phyloP scores from a whole-genome alignment of 1,140 invertebrate genomes.

The Drosophila subobscura region DNA sequence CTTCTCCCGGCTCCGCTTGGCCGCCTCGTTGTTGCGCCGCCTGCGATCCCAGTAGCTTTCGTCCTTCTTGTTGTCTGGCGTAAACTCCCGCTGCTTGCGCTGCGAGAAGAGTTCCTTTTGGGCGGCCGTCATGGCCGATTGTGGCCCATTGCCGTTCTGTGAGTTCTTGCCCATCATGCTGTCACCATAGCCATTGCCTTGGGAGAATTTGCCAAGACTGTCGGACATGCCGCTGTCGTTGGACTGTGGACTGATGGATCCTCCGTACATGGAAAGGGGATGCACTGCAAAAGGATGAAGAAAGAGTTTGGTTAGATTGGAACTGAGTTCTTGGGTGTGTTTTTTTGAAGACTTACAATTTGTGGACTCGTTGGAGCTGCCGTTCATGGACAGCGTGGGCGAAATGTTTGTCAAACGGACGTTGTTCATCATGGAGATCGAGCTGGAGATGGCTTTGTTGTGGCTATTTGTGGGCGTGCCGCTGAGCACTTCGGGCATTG shows the following conservation, averaged over 20 bases:
- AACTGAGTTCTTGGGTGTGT: neutral
- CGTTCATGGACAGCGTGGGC: constrained; percentile 77
- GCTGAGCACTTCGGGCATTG: constrained; percentile 67
- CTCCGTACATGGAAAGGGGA: constrained; percentile 74
- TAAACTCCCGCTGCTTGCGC: constrained; percentile 97
- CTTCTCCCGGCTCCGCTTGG: constrained; percentile 97
- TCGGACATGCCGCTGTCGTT: constrained; percentile 76
- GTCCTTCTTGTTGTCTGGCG: constrained; percentile 98
- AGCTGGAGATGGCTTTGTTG: constrained; percentile 59
- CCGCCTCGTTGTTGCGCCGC: constrained; percentile 97
- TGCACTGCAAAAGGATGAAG: constrained; percentile 56
- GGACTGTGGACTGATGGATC: constrained; percentile 77
- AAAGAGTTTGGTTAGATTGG: neutral
- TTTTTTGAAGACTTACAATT: constrained; percentile 59
- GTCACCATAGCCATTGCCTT: constrained; percentile 41
- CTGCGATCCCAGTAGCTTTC: constrained; percentile 98
- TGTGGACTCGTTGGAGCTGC: constrained; percentile 77
- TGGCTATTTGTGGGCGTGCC: constrained; percentile 66
- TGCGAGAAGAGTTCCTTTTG: constrained; percentile 85
- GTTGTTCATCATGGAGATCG: constrained; percentile 67
- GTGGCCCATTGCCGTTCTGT: constrained; percentile 82
- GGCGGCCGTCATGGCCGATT: constrained; percentile 82
- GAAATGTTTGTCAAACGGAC: constrained; percentile 72
- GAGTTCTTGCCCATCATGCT: constrained; percentile 74
- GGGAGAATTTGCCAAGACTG: constrained; percentile 69